These are phyloP conservation scores for Trachymyrmex cornetzi DNA, from an alignment of 1,140 invertebrate species.

Conservation along the genomic window DNA sequence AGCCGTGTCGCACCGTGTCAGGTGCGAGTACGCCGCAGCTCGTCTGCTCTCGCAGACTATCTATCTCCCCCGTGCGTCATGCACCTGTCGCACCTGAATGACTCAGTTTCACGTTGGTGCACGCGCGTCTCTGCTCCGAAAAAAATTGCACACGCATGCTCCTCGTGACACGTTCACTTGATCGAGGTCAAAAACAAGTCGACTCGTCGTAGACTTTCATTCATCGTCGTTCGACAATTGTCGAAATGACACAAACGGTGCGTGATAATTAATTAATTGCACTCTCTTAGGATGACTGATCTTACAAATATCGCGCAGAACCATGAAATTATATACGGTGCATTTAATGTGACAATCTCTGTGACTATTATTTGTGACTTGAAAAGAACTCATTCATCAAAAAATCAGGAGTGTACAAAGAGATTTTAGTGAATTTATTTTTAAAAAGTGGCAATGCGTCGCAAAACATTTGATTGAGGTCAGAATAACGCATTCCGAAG, in stretches of 20 bases:
- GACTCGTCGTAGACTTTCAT: constrained; percentile 24
- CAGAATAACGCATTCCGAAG: background rate
- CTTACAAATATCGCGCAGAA: background rate
- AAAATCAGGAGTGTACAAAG: background rate
- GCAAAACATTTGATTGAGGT: background rate
- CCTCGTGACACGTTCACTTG: background rate
- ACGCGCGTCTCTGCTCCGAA: background rate
- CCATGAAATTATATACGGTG: background rate
- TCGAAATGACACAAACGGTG: background rate
- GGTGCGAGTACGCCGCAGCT: constrained; percentile 39
- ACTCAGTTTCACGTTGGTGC: background rate
- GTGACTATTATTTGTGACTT: background rate
- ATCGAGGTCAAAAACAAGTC: background rate
- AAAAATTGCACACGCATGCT: background rate
- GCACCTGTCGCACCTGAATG: constrained; percentile 41
- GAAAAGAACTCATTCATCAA: background rate
- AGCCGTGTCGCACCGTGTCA: constrained; percentile 73
- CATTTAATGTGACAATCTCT: background rate
- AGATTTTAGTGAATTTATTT: background rate
- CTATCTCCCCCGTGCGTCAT: constrained; percentile 11
- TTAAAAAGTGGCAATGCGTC: background rate
- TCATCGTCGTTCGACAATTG: constrained; percentile 5
- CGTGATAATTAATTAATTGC: background rate
- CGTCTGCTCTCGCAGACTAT: background rate
- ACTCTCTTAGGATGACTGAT: background rate